Conservation (phyloP, 2,888 invertebrate species). For the Drosophila kuntzei region DNA sequence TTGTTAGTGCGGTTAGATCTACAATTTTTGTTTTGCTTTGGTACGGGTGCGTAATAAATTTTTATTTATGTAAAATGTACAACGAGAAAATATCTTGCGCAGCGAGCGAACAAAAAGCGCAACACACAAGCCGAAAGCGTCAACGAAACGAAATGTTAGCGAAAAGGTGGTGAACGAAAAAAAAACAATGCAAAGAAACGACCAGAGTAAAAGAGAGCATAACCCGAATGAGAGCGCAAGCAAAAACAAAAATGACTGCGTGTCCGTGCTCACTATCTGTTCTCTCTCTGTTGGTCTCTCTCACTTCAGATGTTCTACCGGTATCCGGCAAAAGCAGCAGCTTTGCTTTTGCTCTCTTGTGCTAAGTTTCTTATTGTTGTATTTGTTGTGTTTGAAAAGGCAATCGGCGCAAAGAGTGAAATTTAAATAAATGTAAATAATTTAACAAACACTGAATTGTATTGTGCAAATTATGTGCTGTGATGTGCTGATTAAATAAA, state of each 20-base stretch:
- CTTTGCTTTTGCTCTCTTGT: slow-evolving; percentile 13
- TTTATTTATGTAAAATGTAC: slow-evolving; percentile 57
- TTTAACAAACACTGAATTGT: slow-evolving; percentile 38
- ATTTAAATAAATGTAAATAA: slow-evolving; percentile 62
- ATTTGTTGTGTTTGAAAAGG: slow-evolving; percentile 23
- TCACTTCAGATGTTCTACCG: slow-evolving; percentile 13
- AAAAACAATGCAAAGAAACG: slow-evolving; percentile 29
- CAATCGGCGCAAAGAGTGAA: slow-evolving; percentile 46
- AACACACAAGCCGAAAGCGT: slow-evolving; percentile 60
- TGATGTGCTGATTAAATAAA: too few species aligned
- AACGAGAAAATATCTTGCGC: slow-evolving; percentile 69
- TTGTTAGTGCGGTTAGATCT: slow-evolving; percentile 18
- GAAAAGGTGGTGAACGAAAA: slow-evolving; percentile 49
- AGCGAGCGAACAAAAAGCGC: slow-evolving; percentile 66
- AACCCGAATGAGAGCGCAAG: slow-evolving; percentile 5
- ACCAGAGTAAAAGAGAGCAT: slow-evolving; percentile 22
- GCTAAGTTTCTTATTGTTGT: slow-evolving; percentile 29
- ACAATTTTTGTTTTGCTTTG: slow-evolving; percentile 42
- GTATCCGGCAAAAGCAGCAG: slow-evolving; percentile 41
- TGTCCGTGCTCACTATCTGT: slow-evolving; percentile 15
- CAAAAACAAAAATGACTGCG: slow-evolving; percentile 30
- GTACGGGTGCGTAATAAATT: slow-evolving; percentile 53
- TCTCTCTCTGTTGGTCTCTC: slow-evolving; percentile 9
- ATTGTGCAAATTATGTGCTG: background rate
- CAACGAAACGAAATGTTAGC: slow-evolving; percentile 55